Base-by-base conservation (phyloP, 2,888 invertebrate species). In the Pteria penguin region DNA sequence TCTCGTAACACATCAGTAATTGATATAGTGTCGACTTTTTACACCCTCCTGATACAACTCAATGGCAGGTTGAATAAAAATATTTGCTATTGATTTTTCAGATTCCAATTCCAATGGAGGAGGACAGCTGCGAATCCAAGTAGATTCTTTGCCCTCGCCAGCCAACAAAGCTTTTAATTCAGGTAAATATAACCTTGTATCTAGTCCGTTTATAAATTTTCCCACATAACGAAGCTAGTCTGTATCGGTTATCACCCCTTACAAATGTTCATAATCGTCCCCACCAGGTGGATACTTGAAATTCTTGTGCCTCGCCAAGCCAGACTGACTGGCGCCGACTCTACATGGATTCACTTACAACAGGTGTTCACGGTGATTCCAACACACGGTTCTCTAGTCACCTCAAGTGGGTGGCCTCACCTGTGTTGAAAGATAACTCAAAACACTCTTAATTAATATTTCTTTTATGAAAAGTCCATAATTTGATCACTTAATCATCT, bases 241-340 rank as follows among this genome's bases (percentile, higher is more conserved):
- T 45, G 52, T n/a, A 54, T 24, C 26, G 33, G 55, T 11, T 45
- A 2, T 11, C 24, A 11, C 29, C 45, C 8, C n/a, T 45, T 45
- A 24, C 57, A 14, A 61, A 26, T 33, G 60, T 60, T n/a, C 27
- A 32, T 54, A 61, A 18, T 61, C 11, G 45, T 8, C 18, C 8
- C 45, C 45, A 45, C 45, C 45, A 58, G 68, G 60, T 62, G 61
- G 72, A 78, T 79, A 76, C 58, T 77, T 79, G 58, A 75, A 77
- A 79, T 81, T 75, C 73, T 77, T 74, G 67, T 60, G 36, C 70
- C 60, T 45, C 65, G 58, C 72, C 36, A 68, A 33, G 60, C 45
- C 71, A 75, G 81, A 77, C 81, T 66, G 58, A 70, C 79, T 81
- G 81, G 81, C 81, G 81, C 81, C 81, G 61, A 22, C 18, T 26